Conservation (phyloP, 2,888 invertebrate species). For the Gari tellinella region DNA sequence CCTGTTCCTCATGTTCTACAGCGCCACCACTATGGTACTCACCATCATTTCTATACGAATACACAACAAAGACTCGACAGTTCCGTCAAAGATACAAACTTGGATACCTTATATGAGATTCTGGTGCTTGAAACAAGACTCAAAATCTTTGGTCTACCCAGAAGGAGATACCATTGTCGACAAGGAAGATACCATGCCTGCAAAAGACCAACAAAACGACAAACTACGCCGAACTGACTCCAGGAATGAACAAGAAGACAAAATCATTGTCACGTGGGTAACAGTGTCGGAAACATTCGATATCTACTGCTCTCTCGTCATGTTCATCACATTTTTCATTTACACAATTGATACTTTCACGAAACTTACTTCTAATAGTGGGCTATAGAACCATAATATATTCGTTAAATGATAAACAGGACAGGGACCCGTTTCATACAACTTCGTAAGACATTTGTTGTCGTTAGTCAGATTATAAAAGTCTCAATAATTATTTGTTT, state of each 20-base stretch:
- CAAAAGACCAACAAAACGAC: too few species aligned
- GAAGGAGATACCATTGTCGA: neutral
- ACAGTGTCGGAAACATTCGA: slow-evolving; percentile 37
- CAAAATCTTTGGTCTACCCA: too few species aligned
- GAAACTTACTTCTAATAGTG: slow-evolving; percentile 6
- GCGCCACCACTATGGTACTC: slow-evolving; percentile 22
- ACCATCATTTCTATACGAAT: slow-evolving; percentile 41
- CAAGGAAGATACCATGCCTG: neutral
- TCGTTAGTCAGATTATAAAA: too few species aligned
- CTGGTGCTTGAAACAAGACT: neutral
- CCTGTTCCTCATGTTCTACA: slow-evolving; percentile 36
- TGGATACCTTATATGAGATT: slow-evolving; percentile 4
- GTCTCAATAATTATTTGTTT: too few species aligned
- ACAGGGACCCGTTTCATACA: too few species aligned
- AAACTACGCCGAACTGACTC: too few species aligned
- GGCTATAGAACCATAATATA: neutral
- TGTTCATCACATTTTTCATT: neutral
- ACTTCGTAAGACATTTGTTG: too few species aligned
- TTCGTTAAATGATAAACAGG: too few species aligned
- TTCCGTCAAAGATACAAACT: slow-evolving; percentile 1
- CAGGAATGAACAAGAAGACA: neutral
- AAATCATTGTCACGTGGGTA: slow-evolving; percentile 18
- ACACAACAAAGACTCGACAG: slow-evolving; percentile 23
- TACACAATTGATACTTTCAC: neutral
- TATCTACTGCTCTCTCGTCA: slow-evolving; percentile 12